These are phyloP conservation scores for Stenodema calcarata DNA, from an alignment of 2,888 invertebrate species.

Conservation along the genomic window DNA sequence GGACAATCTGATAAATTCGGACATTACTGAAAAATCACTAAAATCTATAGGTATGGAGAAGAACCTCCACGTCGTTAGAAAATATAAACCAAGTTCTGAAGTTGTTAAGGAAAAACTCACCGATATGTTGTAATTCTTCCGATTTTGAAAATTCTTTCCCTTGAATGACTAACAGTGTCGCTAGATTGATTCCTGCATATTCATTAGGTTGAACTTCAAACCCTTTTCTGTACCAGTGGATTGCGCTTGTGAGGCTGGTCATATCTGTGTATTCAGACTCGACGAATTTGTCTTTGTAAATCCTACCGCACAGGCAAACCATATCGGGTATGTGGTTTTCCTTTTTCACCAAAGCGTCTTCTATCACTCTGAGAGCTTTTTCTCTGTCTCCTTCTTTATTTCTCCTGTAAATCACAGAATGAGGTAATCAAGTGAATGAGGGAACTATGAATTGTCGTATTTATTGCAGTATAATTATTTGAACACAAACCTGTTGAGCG, in stretches of 20 bases:
- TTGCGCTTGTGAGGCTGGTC: slow-evolving; percentile 88
- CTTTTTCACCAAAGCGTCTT: slow-evolving; percentile 87
- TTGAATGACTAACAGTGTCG: slow-evolving; percentile 93
- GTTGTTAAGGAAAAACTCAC: slow-evolving; percentile 61
- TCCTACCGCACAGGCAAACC: slow-evolving; percentile 95
- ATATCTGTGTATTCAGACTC: slow-evolving; percentile 91
- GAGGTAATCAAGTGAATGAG: too few relatives aligned
- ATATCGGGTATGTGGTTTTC: slow-evolving; percentile 97
- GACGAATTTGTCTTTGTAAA: slow-evolving; percentile 96
- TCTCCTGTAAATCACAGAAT: slow-evolving; percentile 70
- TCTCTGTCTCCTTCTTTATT: slow-evolving; percentile 94
- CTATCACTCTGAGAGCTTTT: slow-evolving; percentile 88
- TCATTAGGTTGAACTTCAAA: slow-evolving; percentile 98
- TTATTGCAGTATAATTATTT: too few relatives aligned
- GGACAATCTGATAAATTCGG: too few relatives aligned
- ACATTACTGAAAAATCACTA: too few relatives aligned
- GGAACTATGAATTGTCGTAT: too few relatives aligned
- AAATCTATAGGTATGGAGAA: too few relatives aligned
- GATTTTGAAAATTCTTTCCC: slow-evolving; percentile 94
- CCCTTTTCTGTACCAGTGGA: slow-evolving; percentile 96
- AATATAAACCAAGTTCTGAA: not conserved
- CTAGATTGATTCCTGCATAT: slow-evolving; percentile 98
- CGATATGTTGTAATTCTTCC: slow-evolving; percentile 89
- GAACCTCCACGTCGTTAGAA: too few relatives aligned
- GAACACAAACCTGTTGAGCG: slow-evolving; percentile 77